Evolutionary conservation across 2,888 invertebrate species (phyloP), one percentile per base, ranked within the genome.

Genomic region (Pocota personata): DNA sequence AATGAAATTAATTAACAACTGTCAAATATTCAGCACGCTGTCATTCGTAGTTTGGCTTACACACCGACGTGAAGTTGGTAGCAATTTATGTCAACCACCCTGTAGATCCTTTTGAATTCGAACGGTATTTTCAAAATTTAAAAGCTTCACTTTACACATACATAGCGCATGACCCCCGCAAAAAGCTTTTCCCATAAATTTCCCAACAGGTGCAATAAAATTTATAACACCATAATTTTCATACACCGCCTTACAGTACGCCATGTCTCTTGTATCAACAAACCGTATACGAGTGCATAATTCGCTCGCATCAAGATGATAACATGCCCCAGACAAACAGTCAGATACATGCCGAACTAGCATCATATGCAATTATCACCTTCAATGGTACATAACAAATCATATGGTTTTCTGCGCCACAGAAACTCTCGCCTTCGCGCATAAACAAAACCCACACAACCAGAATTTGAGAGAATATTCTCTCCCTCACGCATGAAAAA

Each of bases 391-490:
- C 30, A 76, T 48, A 64, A 24, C 32, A 24, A 69, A 82, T 76
- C 87, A 88, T 79, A 87, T 88, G 88, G 79, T 87, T 40, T 78
- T 62, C 24, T 71, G 84, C 87, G 88, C 79, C 57, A 7, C 62
- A 30, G 10, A 66, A 60, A 46, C 21, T 37, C 48, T 57, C 16
- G 12, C 24, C 62, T 78, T 77, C 87, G 88, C 88, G 88, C 88
- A 88, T 88, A 88, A 88, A 88, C 88, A 88, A 88, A 88, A 64
- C 78, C 40, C 72, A 82, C 64, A 87, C 82, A 30, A 6, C 1
- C 2, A 19, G 16, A 48, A 48, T 46, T 69, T n/a, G 7, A 12
- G 24, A 72, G 30, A 60, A 21, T 48, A n/a, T 24, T 57, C 55
- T 82, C 71, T 66, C 64, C 2, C 14, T 7, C 12, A 5, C 24